Conservation (phyloP, 2,113 vertebrate species). For the Ctenomys sociabilis region DNA sequence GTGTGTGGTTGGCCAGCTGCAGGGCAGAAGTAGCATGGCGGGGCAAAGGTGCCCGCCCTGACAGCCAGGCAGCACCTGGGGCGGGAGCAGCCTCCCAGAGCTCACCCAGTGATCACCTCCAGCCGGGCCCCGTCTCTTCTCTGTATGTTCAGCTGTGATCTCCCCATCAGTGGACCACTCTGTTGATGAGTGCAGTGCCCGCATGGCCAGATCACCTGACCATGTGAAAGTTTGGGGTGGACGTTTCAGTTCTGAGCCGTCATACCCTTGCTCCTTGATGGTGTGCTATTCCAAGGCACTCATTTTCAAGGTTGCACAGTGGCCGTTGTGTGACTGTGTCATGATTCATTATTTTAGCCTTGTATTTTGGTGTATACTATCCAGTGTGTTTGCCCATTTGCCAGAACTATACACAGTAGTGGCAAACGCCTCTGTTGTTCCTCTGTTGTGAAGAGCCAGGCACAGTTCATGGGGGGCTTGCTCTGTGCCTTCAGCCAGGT, state of each 20-base stretch:
- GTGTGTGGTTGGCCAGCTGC: neutral
- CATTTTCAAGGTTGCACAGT: neutral
- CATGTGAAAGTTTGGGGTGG: neutral
- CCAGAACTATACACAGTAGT: neutral
- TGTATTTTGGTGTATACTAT: neutral
- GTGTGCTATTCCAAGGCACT: neutral
- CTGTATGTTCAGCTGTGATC: neutral
- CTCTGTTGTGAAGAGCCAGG: neutral
- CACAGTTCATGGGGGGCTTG: neutral
- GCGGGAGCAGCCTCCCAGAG: neutral
- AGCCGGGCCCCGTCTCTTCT: neutral
- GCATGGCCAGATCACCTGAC: neutral
- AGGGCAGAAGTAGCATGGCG: neutral
- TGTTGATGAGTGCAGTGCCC: neutral
- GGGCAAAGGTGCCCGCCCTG: neutral
- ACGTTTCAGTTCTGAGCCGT: neutral
- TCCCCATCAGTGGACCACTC: neutral
- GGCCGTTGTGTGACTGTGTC: neutral
- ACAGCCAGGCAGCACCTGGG: neutral
- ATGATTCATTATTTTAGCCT: neutral
- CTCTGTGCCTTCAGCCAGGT: neutral
- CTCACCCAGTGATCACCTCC: neutral
- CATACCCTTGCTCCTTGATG: neutral
- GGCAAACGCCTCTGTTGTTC: neutral
- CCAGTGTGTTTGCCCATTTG: neutral